phyloP scores from a whole-genome alignment of 2,797 vertebrate species.

The Eulemur albifrons region DNA sequence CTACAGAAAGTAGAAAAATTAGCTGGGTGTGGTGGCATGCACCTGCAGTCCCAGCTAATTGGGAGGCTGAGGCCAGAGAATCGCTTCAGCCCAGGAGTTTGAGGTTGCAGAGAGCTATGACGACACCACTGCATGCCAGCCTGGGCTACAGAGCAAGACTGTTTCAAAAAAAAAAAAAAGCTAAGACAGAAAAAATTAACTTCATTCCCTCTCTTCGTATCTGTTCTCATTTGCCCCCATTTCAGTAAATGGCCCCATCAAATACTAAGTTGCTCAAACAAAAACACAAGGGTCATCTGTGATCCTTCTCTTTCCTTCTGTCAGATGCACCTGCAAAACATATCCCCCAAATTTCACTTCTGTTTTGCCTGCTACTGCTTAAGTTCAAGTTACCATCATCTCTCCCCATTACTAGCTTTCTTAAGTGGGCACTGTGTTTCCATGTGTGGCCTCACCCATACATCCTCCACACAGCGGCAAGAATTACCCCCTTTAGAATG shows the following conservation, averaged over 20 bases:
- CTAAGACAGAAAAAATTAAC: not conserved
- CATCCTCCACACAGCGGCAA: not conserved
- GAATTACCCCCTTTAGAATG: not conserved
- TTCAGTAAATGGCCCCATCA: not conserved
- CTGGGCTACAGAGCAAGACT: too few relatives aligned
- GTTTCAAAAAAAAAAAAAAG: too few relatives aligned
- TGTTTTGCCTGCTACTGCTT: not conserved
- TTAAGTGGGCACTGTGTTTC: not conserved
- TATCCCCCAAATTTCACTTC: not conserved
- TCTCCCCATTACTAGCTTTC: not conserved
- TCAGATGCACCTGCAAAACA: not conserved
- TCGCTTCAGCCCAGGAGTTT: too few relatives aligned
- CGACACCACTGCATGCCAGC: too few relatives aligned
- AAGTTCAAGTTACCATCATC: not conserved
- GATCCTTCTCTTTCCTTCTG: not conserved
- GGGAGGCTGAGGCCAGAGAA: too few relatives aligned
- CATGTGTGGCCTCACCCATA: fast-evolving
- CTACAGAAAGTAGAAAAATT: too few relatives aligned
- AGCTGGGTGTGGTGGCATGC: too few relatives aligned
- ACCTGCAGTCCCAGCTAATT: too few relatives aligned
- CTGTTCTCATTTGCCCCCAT: not conserved
- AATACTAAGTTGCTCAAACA: not conserved
- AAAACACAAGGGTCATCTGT: not conserved
- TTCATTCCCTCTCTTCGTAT: not conserved
- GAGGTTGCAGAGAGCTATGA: too few relatives aligned